Percentiles rank a stretch among this genome's conserved stretches.
These are phyloP conservation scores for Theristus sp. DNA, from an alignment of 2,888 invertebrate species.

Conservation along the genomic window DNA sequence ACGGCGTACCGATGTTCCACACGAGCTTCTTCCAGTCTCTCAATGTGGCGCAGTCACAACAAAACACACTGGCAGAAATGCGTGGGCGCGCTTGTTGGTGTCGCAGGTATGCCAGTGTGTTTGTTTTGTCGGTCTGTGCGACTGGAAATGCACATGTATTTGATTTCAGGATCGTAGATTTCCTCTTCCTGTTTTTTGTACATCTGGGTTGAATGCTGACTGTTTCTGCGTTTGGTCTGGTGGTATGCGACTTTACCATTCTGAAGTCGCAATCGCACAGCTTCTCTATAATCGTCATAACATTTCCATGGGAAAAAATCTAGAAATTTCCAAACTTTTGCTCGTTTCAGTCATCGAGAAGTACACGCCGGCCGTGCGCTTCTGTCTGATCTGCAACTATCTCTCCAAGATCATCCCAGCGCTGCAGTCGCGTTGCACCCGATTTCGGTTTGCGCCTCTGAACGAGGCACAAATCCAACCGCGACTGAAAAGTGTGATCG, in stretches of 20 bases:
- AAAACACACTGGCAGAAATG: constrained; percentile 45
- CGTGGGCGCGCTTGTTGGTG: not conserved
- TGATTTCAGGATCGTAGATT: too few species aligned
- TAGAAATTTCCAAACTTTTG: not conserved
- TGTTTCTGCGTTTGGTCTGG: too few species aligned
- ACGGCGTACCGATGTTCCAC: too few species aligned
- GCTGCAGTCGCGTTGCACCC: constrained; percentile 86
- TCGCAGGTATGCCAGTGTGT: not conserved
- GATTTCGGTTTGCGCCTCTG: constrained; percentile 83
- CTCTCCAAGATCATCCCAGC: constrained; percentile 95
- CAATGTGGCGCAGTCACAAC: constrained; percentile 32
- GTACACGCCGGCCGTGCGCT: constrained; percentile 91
- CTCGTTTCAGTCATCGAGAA: constrained; percentile 69
- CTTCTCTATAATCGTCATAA: not conserved
- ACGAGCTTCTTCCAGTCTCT: too few species aligned
- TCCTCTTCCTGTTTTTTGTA: too few species aligned
- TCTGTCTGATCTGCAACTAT: constrained; percentile 97
- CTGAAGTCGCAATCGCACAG: not conserved
- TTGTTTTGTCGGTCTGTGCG: too few species aligned
- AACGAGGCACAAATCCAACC: constrained; percentile 66
- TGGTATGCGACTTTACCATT: too few species aligned
- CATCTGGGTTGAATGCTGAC: too few species aligned
- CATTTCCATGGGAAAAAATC: not conserved
- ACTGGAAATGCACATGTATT: too few species aligned
- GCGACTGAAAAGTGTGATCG: constrained; percentile 59